Conservation (phyloP, 2,113 vertebrate species). For the Pollachius pollachius region DNA sequence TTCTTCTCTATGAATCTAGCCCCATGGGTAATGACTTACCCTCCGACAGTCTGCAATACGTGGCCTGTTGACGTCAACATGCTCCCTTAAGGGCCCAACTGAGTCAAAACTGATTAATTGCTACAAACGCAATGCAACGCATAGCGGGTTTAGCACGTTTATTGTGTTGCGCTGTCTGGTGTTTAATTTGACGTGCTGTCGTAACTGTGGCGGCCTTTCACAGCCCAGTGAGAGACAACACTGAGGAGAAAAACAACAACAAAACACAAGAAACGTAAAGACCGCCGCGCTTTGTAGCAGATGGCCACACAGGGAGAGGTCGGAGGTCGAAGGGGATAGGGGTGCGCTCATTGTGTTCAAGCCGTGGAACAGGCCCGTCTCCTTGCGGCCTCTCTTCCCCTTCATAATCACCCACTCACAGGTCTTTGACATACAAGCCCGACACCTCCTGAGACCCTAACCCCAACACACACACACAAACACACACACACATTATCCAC, state of each 20-base stretch:
- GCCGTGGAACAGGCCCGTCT: slow-evolving; percentile 45
- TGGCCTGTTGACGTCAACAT: too few relatives aligned
- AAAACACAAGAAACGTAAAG: slow-evolving; percentile 21
- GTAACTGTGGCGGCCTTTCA: slow-evolving; percentile 20
- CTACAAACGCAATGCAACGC: not conserved
- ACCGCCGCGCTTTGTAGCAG: slow-evolving; percentile 29
- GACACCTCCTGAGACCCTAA: too few relatives aligned
- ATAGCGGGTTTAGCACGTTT: not conserved
- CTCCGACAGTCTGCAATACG: too few relatives aligned
- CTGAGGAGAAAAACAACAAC: slow-evolving; percentile 6
- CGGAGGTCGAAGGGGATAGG: slow-evolving; percentile 1
- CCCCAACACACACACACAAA: too few relatives aligned
- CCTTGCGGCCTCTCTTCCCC: slow-evolving; percentile 37
- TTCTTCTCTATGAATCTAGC: too few relatives aligned
- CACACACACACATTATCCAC: too few relatives aligned
- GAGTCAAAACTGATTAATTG: slow-evolving; percentile 1
- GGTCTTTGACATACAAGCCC: slow-evolving; percentile 39
- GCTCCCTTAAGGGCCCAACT: not conserved
- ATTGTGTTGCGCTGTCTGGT: slow-evolving; percentile 15
- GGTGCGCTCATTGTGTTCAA: slow-evolving; percentile 59
- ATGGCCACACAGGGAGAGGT: slow-evolving; percentile 19
- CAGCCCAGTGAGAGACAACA: slow-evolving; percentile 2
- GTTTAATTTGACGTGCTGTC: slow-evolving; percentile 51
- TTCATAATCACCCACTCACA: slow-evolving; percentile 68
- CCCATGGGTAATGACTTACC: too few relatives aligned